Evolutionary conservation across 2,888 invertebrate genomes (phyloP), one percentile per base, ranked within the genome.

Genomic region (Incurvaria masculella): DNA sequence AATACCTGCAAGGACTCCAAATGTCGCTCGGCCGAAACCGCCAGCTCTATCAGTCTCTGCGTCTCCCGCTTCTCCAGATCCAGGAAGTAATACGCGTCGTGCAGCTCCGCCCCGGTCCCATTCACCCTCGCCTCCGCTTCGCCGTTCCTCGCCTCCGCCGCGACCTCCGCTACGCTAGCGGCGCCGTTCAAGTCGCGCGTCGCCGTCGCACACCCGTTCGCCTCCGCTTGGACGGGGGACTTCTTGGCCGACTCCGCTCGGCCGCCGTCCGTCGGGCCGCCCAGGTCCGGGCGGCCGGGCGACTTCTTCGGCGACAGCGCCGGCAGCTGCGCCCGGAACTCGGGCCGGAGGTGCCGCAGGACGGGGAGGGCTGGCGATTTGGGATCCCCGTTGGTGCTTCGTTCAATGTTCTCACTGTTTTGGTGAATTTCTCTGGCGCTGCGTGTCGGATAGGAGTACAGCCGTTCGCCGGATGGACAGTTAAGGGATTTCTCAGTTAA

Each of bases 311-410:
- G 82, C 27, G 83, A 85, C 26, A 84, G 68, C 18, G 87, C 83
- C 0, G 90, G 88, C 55, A 94, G 69, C 63, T 93, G 93, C 1
- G 92, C 91, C 19, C 92, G 79, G 64, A 94, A 94, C 63, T 94
- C 93, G 1, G 92, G 90, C 61, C 91, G 81, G 52, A 94, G 70
- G 69, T 92, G 91, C 66, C 91, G 82, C 53, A 94, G 67, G 14
- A 94, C 93, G 2, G 93, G 93, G 52, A 93, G 71, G 2, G 74
- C 59, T 42, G 63, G 63, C 0, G 62, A 58, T 42, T 70, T 68
- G 10, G 63, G 52, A 41, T 69, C 70, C 5, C 47, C 42, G 2
- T 67, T 72, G 2, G 70, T 66, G 64, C 69, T 73, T 53, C 63
- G 57, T 48, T 43, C 62, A 11, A 60, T 53, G 43, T 60, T 66